phyloP scores from a whole-genome alignment of 2,888 invertebrate species.

The Andricus curvator region DNA sequence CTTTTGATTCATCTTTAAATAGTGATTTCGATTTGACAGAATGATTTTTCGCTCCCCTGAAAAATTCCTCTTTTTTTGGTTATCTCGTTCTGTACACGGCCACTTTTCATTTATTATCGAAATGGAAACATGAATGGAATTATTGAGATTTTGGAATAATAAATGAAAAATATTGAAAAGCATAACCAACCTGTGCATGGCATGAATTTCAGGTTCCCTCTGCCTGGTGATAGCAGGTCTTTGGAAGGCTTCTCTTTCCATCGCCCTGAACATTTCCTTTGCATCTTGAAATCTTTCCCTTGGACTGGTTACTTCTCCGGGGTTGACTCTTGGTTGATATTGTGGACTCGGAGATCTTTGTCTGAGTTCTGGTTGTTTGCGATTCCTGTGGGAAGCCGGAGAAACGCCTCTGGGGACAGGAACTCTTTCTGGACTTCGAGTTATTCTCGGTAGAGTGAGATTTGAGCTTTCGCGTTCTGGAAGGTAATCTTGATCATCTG shows the following conservation, averaged over 20 bases:
- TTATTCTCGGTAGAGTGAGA: constrained; percentile 71
- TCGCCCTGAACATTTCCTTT: constrained; percentile 90
- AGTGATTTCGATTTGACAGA: too few species aligned
- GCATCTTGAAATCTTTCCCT: constrained; percentile 91
- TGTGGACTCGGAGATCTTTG: constrained; percentile 78
- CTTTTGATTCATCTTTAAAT: too few species aligned
- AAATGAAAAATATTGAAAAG: not conserved
- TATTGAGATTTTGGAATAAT: not conserved
- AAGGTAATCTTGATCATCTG: constrained; percentile 72
- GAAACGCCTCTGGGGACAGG: constrained; percentile 65
- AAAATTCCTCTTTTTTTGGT: too few species aligned
- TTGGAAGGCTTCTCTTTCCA: constrained; percentile 83
- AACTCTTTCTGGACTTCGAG: constrained; percentile 72
- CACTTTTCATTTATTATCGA: not conserved
- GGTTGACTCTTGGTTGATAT: constrained; percentile 75
- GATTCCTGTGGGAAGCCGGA: constrained; percentile 65
- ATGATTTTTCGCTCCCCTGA: too few species aligned
- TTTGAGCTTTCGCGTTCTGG: constrained; percentile 64
- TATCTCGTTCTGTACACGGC: too few species aligned
- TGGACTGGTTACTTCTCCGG: constrained; percentile 79
- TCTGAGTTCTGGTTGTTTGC: constrained; percentile 80
- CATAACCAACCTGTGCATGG: constrained; percentile 49
- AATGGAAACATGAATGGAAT: too few species aligned
- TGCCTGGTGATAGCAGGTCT: constrained; percentile 67
- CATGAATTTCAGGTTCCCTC: constrained; percentile 65